Conservation (phyloP, 2,113 vertebrate genomes). For the Entosphenus tridentatus region DNA sequence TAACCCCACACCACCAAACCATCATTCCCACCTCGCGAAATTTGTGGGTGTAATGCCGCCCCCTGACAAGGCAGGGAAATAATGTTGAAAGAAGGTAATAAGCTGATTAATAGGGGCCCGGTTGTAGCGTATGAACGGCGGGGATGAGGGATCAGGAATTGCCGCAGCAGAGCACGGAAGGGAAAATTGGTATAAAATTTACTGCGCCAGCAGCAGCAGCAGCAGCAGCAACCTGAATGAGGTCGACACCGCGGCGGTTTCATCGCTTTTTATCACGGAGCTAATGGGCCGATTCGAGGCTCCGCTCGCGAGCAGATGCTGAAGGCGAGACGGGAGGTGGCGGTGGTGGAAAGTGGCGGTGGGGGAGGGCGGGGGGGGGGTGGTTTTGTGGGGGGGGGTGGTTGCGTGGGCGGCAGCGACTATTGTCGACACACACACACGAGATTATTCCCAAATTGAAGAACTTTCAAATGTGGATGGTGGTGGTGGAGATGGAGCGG, state of each 20-base stretch:
- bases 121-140: background rate
- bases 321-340: background rate
- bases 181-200: constrained; percentile 6
- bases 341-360: no score
- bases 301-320: constrained; percentile 3
- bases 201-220: background rate
- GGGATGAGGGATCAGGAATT: constrained; percentile 1
- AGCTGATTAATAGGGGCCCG: constrained; percentile 4
- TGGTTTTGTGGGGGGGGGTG: no score
- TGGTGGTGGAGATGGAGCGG: no score
- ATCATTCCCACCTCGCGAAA: background rate
- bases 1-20: no score
- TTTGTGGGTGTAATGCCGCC: constrained; percentile 3
- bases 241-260: constrained; percentile 3
- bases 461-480: no score
- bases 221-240: background rate
- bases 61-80: background rate
- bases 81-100: constrained; percentile 4
- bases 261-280: constrained; percentile 5
- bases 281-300: constrained; percentile 5
- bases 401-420: no score
- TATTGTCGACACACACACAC: no score
- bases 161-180: background rate
- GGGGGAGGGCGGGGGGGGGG: no score
- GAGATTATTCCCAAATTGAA: no score